phyloP scores from a whole-genome alignment of 2,113 vertebrate species.

The Labeo rohita region DNA sequence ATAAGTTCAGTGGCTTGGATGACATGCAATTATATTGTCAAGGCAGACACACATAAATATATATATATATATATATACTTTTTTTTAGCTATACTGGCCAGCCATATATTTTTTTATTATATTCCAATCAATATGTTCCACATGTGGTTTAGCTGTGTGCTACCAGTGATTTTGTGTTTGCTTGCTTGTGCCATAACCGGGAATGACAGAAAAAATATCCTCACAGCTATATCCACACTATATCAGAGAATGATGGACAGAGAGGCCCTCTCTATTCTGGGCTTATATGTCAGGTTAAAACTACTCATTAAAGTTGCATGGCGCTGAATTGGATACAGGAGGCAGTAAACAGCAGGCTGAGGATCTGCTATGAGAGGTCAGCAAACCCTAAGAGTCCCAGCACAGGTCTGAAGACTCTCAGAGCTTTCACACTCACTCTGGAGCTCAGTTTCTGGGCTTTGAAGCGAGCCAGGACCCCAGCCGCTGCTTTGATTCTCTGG shows the following conservation, averaged over 20 bases:
- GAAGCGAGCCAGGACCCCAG: not conserved
- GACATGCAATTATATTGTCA: not conserved
- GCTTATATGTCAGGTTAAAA: conserved; percentile 40
- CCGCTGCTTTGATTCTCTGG: conserved; percentile 32
- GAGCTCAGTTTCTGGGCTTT: conserved; percentile 18
- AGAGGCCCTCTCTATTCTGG: conserved; percentile 29
- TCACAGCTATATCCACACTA: conserved; percentile 28
- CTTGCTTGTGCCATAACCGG: not conserved
- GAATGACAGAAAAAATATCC: conserved; percentile 22
- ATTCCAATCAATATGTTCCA: not conserved
- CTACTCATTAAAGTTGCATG: conserved; percentile 56
- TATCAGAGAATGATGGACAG: conserved; percentile 32
- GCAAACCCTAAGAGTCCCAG: not conserved
- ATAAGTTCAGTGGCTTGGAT: not conserved
- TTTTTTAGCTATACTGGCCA: not conserved
- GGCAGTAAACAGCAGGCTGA: conserved; percentile 25
- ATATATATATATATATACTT: too few relatives aligned
- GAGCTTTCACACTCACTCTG: not conserved
- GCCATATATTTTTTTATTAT: not conserved
- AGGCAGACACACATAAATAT: not conserved
- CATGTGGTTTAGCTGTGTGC: not conserved
- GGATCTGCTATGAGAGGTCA: conserved; percentile 38
- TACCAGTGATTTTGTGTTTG: not conserved
- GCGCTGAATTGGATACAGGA: conserved; percentile 22
- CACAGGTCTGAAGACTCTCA: not conserved